Evolutionary conservation across 2,113 vertebrate species (phyloP).

Genomic region (Etia nguti): DNA sequence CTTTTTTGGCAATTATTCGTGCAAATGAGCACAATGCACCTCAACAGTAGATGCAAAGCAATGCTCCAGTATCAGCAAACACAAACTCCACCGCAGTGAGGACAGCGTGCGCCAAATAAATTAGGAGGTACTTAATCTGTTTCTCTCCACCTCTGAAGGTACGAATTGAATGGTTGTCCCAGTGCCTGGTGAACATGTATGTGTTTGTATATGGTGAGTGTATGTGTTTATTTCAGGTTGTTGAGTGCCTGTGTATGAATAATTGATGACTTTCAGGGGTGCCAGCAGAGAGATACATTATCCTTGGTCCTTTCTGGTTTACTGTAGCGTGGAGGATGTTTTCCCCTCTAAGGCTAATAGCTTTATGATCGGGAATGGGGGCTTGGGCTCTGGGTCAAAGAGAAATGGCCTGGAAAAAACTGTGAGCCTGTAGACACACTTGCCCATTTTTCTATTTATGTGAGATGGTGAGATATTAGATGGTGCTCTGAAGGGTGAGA

Average conservation of each 20-base stretch:
- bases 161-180: not conserved
- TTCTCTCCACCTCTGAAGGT: not conserved
- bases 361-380: conserved; percentile 4
- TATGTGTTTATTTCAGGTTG: conserved; percentile 49
- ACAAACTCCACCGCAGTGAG: not conserved
- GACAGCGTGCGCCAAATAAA: not conserved
- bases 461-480: not conserved
- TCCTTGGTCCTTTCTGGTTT: conserved; percentile 24
- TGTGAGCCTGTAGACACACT: not conserved
- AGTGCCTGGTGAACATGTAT: not conserved
- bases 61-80: not conserved
- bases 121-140: not conserved
- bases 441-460: not conserved
- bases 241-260: conserved; percentile 55
- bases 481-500: not conserved
- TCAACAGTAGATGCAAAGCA: not conserved
- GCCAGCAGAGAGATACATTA: conserved; percentile 44
- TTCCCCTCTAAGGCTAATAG: conserved; percentile 23
- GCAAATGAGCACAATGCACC: not conserved
- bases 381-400: not conserved
- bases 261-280: conserved; percentile 56
- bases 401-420: conserved; percentile 42
- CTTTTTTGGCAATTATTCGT: not conserved
- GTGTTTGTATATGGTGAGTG: conserved; percentile 1
- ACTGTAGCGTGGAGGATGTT: conserved; percentile 50